Evolutionary conservation across 2,113 vertebrate species (phyloP).

Genomic region (Suricata suricatta): DNA sequence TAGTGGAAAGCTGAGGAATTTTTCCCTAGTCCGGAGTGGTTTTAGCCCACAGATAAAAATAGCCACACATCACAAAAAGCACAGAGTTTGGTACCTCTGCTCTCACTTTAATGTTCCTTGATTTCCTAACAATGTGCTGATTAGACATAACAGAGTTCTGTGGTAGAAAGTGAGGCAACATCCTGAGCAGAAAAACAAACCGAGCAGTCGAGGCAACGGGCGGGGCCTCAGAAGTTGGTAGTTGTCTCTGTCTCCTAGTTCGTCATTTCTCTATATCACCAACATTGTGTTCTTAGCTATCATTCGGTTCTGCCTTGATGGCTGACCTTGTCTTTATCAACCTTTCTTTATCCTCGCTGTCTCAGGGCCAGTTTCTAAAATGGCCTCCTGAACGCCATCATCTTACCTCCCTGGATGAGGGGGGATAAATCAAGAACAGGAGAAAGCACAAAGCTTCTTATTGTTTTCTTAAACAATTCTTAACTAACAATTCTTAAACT

Average conservation of each 20-base stretch:
- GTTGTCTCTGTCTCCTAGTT: background rate
- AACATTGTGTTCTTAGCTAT: background rate
- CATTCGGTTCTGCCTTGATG: background rate
- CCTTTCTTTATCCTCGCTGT: background rate
- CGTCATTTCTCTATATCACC: background rate
- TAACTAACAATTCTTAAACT: background rate
- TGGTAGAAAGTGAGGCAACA: background rate
- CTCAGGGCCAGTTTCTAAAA: background rate
- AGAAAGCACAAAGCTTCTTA: background rate
- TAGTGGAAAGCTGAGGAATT: background rate
- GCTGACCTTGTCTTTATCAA: background rate
- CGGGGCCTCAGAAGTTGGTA: background rate
- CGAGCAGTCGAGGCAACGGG: background rate
- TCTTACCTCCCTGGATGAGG: background rate
- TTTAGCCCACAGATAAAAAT: slow-evolving; percentile 13
- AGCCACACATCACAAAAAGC: background rate
- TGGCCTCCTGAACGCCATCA: background rate
- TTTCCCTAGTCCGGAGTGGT: background rate
- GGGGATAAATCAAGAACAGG: background rate
- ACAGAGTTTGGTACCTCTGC: background rate
- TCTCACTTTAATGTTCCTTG: background rate
- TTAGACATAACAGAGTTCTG: background rate
- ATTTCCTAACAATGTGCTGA: background rate
- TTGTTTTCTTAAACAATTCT: background rate
- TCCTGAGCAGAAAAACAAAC: background rate